Evolutionary conservation across 2,797 vertebrate genomes (phyloP).

Genomic region (Pelodytes ibericus): DNA sequence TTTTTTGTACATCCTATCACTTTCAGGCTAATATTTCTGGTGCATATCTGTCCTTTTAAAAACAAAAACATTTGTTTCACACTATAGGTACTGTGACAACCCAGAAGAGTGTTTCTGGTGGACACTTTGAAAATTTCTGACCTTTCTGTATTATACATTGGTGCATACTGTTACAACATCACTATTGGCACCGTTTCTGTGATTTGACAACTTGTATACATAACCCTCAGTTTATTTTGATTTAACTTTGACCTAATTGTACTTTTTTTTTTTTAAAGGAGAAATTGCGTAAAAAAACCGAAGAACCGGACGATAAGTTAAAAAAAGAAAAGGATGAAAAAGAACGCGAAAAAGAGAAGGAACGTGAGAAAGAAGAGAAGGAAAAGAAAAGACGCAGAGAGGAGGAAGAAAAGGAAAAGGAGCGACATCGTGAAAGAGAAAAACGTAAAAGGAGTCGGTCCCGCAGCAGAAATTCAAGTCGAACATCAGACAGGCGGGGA

Average conservation of each 20-base stretch:
- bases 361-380: conserved; percentile 85
- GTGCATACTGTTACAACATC: too few species aligned
- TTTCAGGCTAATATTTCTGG: too few species aligned
- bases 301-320: conserved; percentile 86
- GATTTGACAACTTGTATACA: too few species aligned
- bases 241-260: background rate
- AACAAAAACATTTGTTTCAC: too few species aligned
- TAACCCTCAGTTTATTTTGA: too few species aligned
- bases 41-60: too few species aligned
- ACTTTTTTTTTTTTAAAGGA: conserved; percentile 64
- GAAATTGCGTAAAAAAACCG: conserved; percentile 80
- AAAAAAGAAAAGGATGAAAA: conserved; percentile 82
- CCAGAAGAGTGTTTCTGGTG: too few species aligned
- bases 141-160: too few species aligned
- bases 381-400: conserved; percentile 76
- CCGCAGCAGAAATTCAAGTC: conserved; percentile 90
- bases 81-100: too few species aligned
- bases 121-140: too few species aligned
- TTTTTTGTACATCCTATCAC: too few species aligned
- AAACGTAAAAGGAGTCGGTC: conserved; percentile 91
- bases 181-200: too few species aligned
- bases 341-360: conserved; percentile 78
- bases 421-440: conserved; percentile 76
- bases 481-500: conserved; percentile 87
- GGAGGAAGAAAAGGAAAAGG: conserved; percentile 78